These are phyloP conservation scores for Hormaphis cornu DNA, from an alignment of 1,140 invertebrate genomes.

Conservation along the genomic window DNA sequence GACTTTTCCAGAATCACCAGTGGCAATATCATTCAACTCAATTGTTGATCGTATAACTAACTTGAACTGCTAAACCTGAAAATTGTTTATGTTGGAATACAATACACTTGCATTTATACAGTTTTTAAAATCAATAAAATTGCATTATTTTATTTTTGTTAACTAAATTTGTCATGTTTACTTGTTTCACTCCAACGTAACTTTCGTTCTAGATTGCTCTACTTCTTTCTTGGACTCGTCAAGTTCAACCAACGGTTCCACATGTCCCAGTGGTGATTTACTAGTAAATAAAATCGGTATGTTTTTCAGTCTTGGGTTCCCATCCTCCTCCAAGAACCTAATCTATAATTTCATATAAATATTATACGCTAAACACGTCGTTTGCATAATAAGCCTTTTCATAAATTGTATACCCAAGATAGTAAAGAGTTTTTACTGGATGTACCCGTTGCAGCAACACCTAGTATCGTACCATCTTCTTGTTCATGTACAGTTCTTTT, in stretches of 20 bases:
- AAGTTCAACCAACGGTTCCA: slow-evolving; percentile 16
- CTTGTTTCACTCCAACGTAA: neutral
- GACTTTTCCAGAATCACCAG: slow-evolving; percentile 14
- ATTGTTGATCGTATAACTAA: slow-evolving; percentile 17
- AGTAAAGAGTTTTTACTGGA: slow-evolving; percentile 79
- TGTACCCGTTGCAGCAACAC: slow-evolving; percentile 79
- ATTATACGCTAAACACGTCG: neutral
- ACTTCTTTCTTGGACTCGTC: neutral
- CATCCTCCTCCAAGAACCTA: slow-evolving; percentile 63
- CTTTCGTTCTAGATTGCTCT: neutral
- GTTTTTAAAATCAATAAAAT: no score
- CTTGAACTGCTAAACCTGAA: neutral
- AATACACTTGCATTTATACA: no score
- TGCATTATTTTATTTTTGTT: neutral
- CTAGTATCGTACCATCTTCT: slow-evolving; percentile 81
- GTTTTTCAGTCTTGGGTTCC: slow-evolving; percentile 59
- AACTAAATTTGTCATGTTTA: neutral
- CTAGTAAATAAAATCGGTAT: slow-evolving; percentile 34
- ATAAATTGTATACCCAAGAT: slow-evolving; percentile 63
- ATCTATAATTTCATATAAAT: neutral
- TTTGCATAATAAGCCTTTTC: neutral
- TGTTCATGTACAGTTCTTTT: slow-evolving; percentile 75
- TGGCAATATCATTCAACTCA: slow-evolving; percentile 5
- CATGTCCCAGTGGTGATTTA: slow-evolving; percentile 33
- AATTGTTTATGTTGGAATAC: neutral